Evolutionary conservation across 2,888 invertebrate species (phyloP).

Genomic region (Aplocera efformata): DNA sequence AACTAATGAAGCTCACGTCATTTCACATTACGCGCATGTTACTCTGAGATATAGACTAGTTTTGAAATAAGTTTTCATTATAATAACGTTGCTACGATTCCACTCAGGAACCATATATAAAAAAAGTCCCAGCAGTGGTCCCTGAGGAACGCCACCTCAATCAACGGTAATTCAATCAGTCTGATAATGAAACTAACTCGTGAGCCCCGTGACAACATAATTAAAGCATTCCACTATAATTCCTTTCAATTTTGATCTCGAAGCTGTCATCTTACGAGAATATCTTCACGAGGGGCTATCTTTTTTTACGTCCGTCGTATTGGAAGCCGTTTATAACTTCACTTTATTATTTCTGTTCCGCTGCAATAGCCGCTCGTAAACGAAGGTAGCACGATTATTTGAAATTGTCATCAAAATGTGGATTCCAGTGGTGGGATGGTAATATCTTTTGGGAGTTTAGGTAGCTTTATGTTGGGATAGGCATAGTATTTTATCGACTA

Average conservation of each 20-base stretch:
- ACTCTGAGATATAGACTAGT: too few species aligned
- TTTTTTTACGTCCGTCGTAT: constrained; percentile 16
- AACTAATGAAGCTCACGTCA: constrained; percentile 2
- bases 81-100: too few species aligned
- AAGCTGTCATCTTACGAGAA: constrained; percentile 20
- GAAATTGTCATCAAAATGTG: constrained; percentile 22
- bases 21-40: too few species aligned
- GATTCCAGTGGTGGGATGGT: too few species aligned
- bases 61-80: too few species aligned
- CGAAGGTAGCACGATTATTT: constrained; percentile 10
- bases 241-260: constrained; percentile 19
- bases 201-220: constrained; percentile 12
- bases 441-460: too few species aligned
- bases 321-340: constrained; percentile 27
- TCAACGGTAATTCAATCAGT: constrained; percentile 3
- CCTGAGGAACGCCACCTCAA: constrained; percentile 1
- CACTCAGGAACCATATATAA: neutral
- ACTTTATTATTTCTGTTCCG: constrained; percentile 33
- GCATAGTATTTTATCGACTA: too few species aligned
- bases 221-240: constrained; percentile 17
- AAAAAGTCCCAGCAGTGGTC: constrained; percentile 2
- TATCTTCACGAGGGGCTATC: constrained; percentile 9
- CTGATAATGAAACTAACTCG: constrained; percentile 2
- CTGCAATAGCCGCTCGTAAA: constrained; percentile 16
- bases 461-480: too few species aligned